Percentiles rank a stretch among this genome's conserved stretches.
Evolutionary conservation across 1,140 invertebrate species (phyloP).

Genomic region (Bombus impatiens): DNA sequence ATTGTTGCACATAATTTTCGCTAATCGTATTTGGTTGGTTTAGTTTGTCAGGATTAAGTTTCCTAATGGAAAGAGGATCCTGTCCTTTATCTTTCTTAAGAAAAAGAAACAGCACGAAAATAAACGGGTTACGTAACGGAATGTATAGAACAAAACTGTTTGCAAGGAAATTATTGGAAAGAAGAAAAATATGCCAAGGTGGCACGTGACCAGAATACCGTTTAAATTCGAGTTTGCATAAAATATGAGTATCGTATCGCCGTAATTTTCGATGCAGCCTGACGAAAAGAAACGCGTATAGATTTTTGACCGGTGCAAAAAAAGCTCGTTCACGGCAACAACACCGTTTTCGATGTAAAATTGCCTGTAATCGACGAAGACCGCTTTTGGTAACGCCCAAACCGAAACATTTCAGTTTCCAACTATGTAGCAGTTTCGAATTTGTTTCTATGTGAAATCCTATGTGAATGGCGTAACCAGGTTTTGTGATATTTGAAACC

Average conservation of each 20-base stretch:
- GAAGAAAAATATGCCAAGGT: background rate
- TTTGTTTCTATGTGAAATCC: background rate
- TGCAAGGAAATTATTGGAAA: background rate
- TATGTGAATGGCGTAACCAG: background rate
- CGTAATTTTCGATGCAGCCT: background rate
- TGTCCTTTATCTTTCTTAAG: background rate
- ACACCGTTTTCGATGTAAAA: background rate
- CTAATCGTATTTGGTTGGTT: conserved; percentile 5
- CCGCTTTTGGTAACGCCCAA: no score
- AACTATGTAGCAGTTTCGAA: background rate
- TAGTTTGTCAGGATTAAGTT: conserved; percentile 5
- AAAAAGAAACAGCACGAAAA: background rate
- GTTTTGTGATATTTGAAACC: background rate
- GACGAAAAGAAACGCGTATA: conserved; percentile 4
- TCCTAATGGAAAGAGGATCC: conserved; percentile 9
- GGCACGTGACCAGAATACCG: conserved; percentile 20
- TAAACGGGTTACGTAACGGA: background rate
- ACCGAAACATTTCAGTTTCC: background rate
- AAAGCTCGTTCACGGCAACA: background rate
- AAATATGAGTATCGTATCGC: background rate
- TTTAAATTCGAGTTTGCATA: conserved; percentile 21
- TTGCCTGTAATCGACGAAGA: background rate
- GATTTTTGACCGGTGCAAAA: background rate
- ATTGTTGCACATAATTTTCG: background rate
- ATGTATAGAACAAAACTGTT: background rate